These are phyloP conservation scores for Melitaea athalia DNA, from an alignment of 2,888 invertebrate genomes.

Conservation along the genomic window DNA sequence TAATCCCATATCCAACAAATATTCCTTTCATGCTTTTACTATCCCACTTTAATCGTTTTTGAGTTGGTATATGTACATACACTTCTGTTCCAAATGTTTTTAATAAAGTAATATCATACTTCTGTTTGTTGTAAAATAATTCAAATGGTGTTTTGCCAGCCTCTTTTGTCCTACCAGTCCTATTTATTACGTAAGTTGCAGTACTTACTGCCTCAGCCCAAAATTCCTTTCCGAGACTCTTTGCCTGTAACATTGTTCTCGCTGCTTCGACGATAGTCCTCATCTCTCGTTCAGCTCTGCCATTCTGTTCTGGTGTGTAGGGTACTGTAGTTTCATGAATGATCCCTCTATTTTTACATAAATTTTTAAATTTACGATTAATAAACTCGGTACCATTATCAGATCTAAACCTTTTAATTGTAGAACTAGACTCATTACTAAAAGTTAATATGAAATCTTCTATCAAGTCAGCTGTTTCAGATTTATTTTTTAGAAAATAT, in stretches of 20 bases:
- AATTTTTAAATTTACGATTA: not conserved
- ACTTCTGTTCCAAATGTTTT: constrained; percentile 9
- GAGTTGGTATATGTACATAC: constrained; percentile 4
- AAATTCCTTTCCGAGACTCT: not conserved
- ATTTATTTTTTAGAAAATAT: constrained; percentile 6
- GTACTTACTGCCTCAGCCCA: constrained; percentile 2
- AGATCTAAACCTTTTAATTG: constrained; percentile 2
- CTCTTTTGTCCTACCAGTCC: not conserved
- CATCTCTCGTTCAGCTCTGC: constrained; percentile 8
- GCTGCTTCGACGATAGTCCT: constrained; percentile 1
- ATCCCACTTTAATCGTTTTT: constrained; percentile 9
- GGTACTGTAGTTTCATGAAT: constrained; percentile 9
- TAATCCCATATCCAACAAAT: constrained; percentile 10
- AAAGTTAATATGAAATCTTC: constrained; percentile 9
- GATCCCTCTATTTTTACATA: constrained; percentile 3
- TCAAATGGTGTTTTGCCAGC: constrained; percentile 5
- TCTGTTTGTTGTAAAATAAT: constrained; percentile 1
- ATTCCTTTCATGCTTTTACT: constrained; percentile 2
- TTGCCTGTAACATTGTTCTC: not conserved
- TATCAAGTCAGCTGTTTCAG: not conserved
- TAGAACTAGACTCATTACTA: not conserved
- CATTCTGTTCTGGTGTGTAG: constrained; percentile 8
- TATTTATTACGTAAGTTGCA: constrained; percentile 3
- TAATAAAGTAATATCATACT: constrained; percentile 6
- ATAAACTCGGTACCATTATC: constrained; percentile 9